A percentile compares a stretch with the other conserved stretches of the same genome.
Evolutionary conservation across 2,888 invertebrate genomes (phyloP).

Genomic region (Drosophila ustulata): DNA sequence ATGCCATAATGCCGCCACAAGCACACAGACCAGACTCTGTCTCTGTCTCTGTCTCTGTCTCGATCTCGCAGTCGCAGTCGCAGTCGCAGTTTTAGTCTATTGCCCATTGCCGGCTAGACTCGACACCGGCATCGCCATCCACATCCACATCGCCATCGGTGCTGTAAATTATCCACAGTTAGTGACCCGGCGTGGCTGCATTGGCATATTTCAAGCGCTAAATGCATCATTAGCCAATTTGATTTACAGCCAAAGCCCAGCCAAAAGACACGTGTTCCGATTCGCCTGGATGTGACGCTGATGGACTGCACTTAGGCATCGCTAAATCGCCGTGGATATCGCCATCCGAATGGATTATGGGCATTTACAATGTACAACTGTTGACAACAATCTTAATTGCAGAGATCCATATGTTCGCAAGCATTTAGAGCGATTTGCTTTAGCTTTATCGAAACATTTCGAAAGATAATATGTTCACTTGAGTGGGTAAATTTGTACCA

Average conservation of each 20-base stretch:
- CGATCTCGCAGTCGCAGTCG: not conserved
- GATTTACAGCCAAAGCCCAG: slow-evolving; percentile 64
- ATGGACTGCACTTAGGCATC: not conserved
- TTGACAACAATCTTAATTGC: too few species aligned
- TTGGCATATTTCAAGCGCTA: slow-evolving; percentile 80
- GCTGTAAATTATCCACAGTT: slow-evolving; percentile 77
- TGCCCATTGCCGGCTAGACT: slow-evolving; percentile 21
- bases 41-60: not conserved
- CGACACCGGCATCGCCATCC: not conserved
- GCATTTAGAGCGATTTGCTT: too few species aligned
- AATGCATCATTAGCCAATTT: slow-evolving; percentile 78
- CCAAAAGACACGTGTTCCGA: slow-evolving; percentile 61
- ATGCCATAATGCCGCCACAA: slow-evolving; percentile 64
- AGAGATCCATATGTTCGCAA: too few species aligned
- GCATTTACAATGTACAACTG: not conserved
- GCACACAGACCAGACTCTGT: slow-evolving; percentile 20
- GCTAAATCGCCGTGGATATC: too few species aligned
- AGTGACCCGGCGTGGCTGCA: slow-evolving; percentile 76
- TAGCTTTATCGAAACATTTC: too few species aligned
- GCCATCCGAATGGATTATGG: not conserved
- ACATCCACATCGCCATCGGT: slow-evolving; percentile 19
- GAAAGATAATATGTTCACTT: too few species aligned
- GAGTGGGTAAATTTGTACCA: too few species aligned
- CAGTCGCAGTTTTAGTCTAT: not conserved
- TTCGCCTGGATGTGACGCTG: slow-evolving; percentile 15